phyloP scores from a whole-genome alignment of 2,113 vertebrate genomes.

The Anthoscopus minutus region DNA sequence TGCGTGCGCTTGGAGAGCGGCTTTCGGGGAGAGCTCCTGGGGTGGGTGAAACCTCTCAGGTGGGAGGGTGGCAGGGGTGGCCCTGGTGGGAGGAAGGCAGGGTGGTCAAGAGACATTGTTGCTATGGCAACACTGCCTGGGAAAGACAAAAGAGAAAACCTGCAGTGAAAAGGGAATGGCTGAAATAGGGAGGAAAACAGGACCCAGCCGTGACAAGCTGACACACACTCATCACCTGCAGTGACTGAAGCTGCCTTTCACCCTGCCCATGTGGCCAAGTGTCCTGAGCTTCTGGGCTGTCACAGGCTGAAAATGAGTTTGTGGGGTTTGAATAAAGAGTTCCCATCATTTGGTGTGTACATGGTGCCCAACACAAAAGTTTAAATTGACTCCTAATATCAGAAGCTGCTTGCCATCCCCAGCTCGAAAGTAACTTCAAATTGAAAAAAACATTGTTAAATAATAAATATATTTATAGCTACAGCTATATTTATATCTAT shows the following conservation, averaged over 20 bases:
- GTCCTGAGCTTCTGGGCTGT: neutral
- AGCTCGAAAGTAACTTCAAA: neutral
- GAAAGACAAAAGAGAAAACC: conserved; percentile 21
- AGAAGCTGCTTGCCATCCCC: neutral
- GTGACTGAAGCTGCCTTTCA: neutral
- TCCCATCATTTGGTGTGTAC: neutral
- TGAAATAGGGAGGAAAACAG: neutral
- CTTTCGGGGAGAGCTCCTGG: neutral
- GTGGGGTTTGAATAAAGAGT: neutral
- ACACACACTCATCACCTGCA: neutral
- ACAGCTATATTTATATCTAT: too few species aligned
- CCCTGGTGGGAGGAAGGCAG: neutral
- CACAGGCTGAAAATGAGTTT: neutral
- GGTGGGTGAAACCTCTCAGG: neutral
- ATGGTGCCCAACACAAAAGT: neutral
- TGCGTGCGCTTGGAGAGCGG: rapidly evolving
- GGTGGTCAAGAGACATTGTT: conserved; percentile 36
- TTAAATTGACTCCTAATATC: neutral
- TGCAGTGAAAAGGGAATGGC: neutral
- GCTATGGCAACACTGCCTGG: conserved; percentile 34
- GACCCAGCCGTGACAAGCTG: neutral
- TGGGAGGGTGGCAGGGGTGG: neutral
- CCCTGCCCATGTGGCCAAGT: neutral
- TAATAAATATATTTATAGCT: neutral
- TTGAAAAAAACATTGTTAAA: neutral